These are phyloP conservation scores for Nicator chloris DNA, from an alignment of 2,113 vertebrate genomes.

Conservation along the genomic window DNA sequence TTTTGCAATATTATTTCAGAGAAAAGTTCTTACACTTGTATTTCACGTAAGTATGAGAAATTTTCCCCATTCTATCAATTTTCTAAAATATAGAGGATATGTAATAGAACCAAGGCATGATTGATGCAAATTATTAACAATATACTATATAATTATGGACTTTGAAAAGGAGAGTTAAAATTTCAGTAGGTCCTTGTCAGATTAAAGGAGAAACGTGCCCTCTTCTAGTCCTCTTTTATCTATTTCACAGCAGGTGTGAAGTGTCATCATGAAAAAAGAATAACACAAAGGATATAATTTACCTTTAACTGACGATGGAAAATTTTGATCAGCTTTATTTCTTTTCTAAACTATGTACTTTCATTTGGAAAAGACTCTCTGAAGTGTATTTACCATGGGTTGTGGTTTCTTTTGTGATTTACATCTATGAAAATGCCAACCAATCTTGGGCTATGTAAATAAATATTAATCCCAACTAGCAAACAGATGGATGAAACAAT, in stretches of 20 bases:
- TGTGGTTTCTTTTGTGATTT: not conserved
- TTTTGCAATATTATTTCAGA: constrained; percentile 52
- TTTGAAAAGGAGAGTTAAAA: not conserved
- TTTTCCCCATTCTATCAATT: not conserved
- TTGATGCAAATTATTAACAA: not conserved
- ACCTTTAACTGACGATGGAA: not conserved
- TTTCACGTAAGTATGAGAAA: not conserved
- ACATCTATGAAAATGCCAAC: not conserved
- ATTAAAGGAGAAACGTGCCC: not conserved
- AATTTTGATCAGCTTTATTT: not conserved
- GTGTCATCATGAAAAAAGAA: not conserved
- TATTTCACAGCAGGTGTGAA: not conserved
- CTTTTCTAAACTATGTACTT: not conserved
- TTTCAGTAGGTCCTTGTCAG: not conserved
- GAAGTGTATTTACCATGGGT: not conserved
- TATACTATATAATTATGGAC: not conserved
- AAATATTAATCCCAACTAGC: not conserved
- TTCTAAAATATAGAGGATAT: not conserved
- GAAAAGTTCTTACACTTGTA: not conserved
- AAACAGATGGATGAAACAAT: not conserved
- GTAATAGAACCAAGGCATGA: not conserved
- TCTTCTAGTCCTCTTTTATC: not conserved
- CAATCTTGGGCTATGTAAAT: not conserved
- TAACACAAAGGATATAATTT: not conserved
- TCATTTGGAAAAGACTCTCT: not conserved